Evolutionary conservation across 2,888 invertebrate genomes (phyloP), one percentile per base, ranked within the genome.

Genomic region (Eulithis testata): DNA sequence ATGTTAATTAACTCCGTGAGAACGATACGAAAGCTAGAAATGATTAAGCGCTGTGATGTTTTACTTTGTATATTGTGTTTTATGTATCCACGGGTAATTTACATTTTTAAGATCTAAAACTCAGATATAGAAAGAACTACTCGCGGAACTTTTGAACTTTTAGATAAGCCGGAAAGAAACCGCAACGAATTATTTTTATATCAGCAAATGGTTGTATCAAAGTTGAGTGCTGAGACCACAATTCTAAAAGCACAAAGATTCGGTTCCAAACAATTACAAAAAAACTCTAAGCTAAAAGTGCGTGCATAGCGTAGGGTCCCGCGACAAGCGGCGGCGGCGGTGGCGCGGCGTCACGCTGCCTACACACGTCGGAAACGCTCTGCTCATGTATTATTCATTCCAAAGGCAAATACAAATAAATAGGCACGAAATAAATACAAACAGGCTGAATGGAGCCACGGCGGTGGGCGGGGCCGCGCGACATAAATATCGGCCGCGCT

Each of bases 381-480:
- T 81, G 88, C 89, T 91, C 91, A 92, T 93, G 89, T 86, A 91
- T 93, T 88, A 93, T 93, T 93, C 92, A 93, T 89, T 82, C 84
- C 86, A 78, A 88, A 89, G 86, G 85, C 91, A 90, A 92, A 92
- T 91, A 93, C 92, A 92, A 93, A 92, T 93, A 93, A 92, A 93
- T 92, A 91, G 92, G 87, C 90, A 89, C 86, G 86, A 87, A 92
- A 92, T 91, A 93, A 91, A 92, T 92, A 92, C 91, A 91, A 92
- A 91, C 91, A 89, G 90, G 86, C 91, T 89, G 92, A 92, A 91
- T 91, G 91, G 89, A 89, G 90, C 89, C 89, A 82, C 88, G 86
- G 86, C 84, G 81, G 85, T 89, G 90, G 93, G 92, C 91, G 93
- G 90, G 84, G 89, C 91, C 75, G 80, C 73, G 86, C 91, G 91